Percentiles rank a stretch among this genome's conserved stretches.
Evolutionary conservation across 2,113 vertebrate genomes (phyloP).

Genomic region (Limanda limanda): DNA sequence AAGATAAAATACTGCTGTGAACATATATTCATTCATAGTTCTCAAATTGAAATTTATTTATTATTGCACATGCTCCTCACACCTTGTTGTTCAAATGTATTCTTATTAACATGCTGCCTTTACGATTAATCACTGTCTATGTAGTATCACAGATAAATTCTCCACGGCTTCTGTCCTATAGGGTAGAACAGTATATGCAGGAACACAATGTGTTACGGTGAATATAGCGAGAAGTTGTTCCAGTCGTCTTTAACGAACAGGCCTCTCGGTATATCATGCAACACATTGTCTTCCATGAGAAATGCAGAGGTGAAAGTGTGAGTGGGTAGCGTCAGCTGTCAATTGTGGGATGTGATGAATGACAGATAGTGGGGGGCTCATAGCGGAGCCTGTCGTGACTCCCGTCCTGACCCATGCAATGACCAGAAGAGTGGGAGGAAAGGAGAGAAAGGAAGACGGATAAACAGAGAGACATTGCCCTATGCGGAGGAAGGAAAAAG

Average conservation of each 20-base stretch:
- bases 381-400: constrained; percentile 66
- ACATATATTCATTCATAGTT: neutral
- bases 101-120: neutral
- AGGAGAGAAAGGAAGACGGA: constrained; percentile 56
- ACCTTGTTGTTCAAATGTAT: neutral
- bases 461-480: constrained; percentile 60
- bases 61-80: neutral
- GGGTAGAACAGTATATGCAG: neutral
- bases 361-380: constrained; percentile 58
- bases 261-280: constrained; percentile 34
- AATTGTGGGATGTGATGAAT: constrained; percentile 79
- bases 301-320: constrained; percentile 67
- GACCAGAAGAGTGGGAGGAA: constrained; percentile 76
- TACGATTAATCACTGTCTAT: neutral
- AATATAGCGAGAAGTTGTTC: neutral
- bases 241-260: neutral
- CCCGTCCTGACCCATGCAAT: constrained; percentile 67
- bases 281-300: constrained; percentile 62
- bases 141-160: neutral
- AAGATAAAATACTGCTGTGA: neutral
- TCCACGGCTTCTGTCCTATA: neutral
- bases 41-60: neutral
- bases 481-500: constrained; percentile 57
- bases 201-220: constrained; percentile 10
- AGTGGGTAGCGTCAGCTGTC: constrained; percentile 75